Percentiles rank a stretch among this genome's conserved stretches.
Conservation (phyloP, 1,140 invertebrate species). For the Cotesia typhae region DNA sequence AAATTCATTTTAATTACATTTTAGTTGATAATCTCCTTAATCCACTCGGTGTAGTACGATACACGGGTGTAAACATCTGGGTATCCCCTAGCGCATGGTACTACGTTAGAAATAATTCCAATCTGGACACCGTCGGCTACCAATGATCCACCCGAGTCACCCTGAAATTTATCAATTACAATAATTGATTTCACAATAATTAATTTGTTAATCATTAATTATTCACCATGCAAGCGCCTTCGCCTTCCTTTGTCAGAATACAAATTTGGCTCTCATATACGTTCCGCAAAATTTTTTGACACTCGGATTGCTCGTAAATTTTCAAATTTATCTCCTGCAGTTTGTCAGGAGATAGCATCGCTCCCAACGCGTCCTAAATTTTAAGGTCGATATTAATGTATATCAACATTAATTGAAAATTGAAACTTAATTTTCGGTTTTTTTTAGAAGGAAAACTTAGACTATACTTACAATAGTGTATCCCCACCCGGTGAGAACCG, state of each 20-base stretch:
- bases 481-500: slow-evolving; percentile 24
- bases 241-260: slow-evolving; percentile 66
- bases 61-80: slow-evolving; percentile 50
- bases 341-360: slow-evolving; percentile 11
- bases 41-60: neutral
- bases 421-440: no score
- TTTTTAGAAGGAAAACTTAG: no score
- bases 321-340: slow-evolving; percentile 40
- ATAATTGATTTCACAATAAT: no score
- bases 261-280: slow-evolving; percentile 63
- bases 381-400: neutral
- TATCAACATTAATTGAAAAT: no score
- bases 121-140: slow-evolving; percentile 54
- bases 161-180: slow-evolving; percentile 39
- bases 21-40: neutral
- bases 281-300: neutral
- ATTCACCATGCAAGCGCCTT: slow-evolving; percentile 68
- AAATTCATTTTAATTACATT: no score
- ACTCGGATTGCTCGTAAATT: slow-evolving; percentile 12
- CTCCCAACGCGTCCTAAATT: neutral
- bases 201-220: no score
- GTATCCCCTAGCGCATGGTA: slow-evolving; percentile 67
- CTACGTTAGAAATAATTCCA: slow-evolving; percentile 70
- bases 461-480: slow-evolving; percentile 46
- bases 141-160: slow-evolving; percentile 66